Percentiles rank a stretch among this genome's conserved stretches.
phyloP scores from a whole-genome alignment of 2,888 invertebrate genomes.

The Laspeyria flexula region DNA sequence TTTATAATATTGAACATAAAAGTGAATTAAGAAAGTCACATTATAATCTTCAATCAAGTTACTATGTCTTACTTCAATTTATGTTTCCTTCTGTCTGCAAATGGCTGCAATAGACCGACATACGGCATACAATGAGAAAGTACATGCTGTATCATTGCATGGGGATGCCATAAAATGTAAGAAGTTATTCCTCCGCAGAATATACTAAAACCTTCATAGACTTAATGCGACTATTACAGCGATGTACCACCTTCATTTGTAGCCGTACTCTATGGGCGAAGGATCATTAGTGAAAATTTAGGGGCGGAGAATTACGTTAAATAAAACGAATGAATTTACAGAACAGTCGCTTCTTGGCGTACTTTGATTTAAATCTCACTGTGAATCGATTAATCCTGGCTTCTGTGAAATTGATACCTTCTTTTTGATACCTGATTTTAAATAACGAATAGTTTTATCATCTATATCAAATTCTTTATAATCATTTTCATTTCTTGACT shows the following conservation, averaged over 20 bases:
- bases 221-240: conserved; percentile 1
- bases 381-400: not conserved
- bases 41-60: too few species aligned
- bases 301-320: not conserved
- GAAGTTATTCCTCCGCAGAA: not conserved
- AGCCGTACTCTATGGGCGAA: conserved; percentile 1
- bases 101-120: too few species aligned
- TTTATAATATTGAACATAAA: too few species aligned
- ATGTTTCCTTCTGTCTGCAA: too few species aligned
- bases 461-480: too few species aligned
- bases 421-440: not conserved
- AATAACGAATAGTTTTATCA: too few species aligned
- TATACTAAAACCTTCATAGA: not conserved
- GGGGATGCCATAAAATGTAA: not conserved
- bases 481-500: too few species aligned
- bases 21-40: too few species aligned
- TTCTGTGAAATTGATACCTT: not conserved
- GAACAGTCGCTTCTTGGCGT: not conserved
- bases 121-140: too few species aligned
- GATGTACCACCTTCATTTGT: conserved; percentile 13
- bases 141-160: not conserved
- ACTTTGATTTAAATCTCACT: conserved; percentile 8
- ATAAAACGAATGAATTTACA: conserved; percentile 5
- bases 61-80: too few species aligned
- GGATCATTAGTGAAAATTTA: conserved; percentile 15